A percentile compares a stretch with the other conserved stretches of the same genome.
Conservation (phyloP, 1,140 invertebrate genomes). For the Phocides pigmalion region DNA sequence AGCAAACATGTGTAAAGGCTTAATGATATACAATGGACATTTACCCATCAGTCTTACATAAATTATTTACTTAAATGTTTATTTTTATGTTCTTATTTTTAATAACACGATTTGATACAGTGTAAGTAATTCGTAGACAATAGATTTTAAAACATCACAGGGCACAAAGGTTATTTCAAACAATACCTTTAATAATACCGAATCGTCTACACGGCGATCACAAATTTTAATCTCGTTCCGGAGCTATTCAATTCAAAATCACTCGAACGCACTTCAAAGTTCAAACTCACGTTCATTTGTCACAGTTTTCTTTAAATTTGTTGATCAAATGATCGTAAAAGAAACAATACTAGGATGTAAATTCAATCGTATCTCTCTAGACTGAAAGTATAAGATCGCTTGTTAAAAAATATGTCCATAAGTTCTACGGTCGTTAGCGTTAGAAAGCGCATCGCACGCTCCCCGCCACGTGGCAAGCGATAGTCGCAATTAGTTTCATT, state of each 20-base stretch:
- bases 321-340: conserved; percentile 24
- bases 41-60: too few relatives aligned
- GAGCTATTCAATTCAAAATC: conserved; percentile 63
- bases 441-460: conserved; percentile 53
- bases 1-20: too few relatives aligned
- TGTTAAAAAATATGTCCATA: conserved; percentile 5
- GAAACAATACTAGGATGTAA: background rate
- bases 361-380: background rate
- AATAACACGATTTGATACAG: too few relatives aligned
- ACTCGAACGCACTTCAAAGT: conserved; percentile 64
- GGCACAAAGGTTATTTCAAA: conserved; percentile 12
- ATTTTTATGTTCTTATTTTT: too few relatives aligned
- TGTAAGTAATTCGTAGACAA: background rate
- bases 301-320: conserved; percentile 58
- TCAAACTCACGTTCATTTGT: conserved; percentile 72
- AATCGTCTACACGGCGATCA: conserved; percentile 23
- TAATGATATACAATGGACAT: too few relatives aligned
- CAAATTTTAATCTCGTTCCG: conserved; percentile 62
- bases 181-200: conserved; percentile 17
- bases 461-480: conserved; percentile 60
- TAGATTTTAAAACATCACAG: conserved; percentile 1
- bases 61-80: too few relatives aligned
- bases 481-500: conserved; percentile 71
- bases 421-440: conserved; percentile 20
- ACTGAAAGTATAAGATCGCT: conserved; percentile 29